These are phyloP conservation scores for Meloidogyne chitwoodi DNA, from an alignment of 1,140 invertebrate species.

Conservation along the genomic window DNA sequence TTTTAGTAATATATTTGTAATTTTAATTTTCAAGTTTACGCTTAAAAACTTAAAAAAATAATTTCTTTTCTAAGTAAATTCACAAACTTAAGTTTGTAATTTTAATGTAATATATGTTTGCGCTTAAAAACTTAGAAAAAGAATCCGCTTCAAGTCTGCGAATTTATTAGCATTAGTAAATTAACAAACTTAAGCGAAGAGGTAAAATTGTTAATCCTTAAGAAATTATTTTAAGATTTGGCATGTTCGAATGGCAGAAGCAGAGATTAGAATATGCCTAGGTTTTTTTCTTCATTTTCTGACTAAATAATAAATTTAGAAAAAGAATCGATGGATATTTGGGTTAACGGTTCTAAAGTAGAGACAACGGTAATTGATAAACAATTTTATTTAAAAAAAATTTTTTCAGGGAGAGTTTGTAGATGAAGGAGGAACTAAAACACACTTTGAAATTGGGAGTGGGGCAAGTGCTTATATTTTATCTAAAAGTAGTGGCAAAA, in stretches of 20 bases:
- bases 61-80: too few relatives aligned
- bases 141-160: too few relatives aligned
- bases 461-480: conserved; percentile 64
- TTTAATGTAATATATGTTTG: too few relatives aligned
- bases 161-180: too few relatives aligned
- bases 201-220: not conserved
- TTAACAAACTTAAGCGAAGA: too few relatives aligned
- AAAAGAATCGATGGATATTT: conserved; percentile 74
- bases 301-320: conserved; percentile 64
- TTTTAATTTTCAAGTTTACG: too few relatives aligned
- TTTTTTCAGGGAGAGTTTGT: conserved; percentile 71
- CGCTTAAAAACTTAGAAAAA: too few relatives aligned
- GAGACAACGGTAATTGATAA: conserved; percentile 65
- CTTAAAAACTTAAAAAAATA: too few relatives aligned
- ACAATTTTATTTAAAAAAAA: not conserved
- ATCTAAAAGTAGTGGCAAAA: conserved; percentile 64
- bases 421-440: conserved; percentile 77
- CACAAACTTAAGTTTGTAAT: too few relatives aligned
- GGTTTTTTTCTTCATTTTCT: conserved; percentile 61
- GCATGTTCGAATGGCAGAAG: conserved; percentile 63
- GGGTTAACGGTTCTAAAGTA: conserved; percentile 72
- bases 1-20: too few relatives aligned
- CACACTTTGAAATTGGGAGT: conserved; percentile 68
- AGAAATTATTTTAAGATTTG: conserved; percentile 65
- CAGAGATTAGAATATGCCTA: conserved; percentile 68